Percentiles rank a stretch among this genome's conserved stretches.
These are phyloP conservation scores for Chelidonichthys spinosus DNA, from an alignment of 2,797 vertebrate species.

Conservation along the genomic window DNA sequence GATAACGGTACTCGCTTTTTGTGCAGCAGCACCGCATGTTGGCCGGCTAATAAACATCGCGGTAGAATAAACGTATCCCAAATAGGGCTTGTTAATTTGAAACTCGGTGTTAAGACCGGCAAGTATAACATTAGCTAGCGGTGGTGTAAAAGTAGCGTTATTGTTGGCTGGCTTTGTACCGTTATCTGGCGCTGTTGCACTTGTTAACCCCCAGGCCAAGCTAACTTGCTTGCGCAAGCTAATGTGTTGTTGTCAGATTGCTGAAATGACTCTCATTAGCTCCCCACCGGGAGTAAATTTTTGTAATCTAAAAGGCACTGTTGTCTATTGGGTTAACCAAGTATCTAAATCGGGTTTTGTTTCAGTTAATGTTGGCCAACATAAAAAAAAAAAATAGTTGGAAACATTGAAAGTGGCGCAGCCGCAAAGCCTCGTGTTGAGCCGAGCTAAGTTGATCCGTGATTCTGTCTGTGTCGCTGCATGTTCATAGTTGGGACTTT, in stretches of 20 bases:
- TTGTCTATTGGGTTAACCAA: fast-evolving
- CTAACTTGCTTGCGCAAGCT: conserved; percentile 18
- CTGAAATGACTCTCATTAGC: fast-evolving
- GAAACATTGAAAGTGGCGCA: conserved; percentile 11
- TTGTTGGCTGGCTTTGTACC: conserved; percentile 6
- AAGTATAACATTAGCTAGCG: background rate
- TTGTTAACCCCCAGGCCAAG: conserved; percentile 42
- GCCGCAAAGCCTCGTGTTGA: conserved; percentile 65
- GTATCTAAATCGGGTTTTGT: background rate
- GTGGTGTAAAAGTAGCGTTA: background rate
- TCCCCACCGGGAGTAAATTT: fast-evolving
- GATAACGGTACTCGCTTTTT: conserved; percentile 34
- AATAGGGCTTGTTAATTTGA: fast-evolving
- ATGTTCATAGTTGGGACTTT: background rate
- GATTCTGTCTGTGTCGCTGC: background rate
- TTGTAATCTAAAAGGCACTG: fast-evolving
- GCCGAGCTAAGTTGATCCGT: background rate
- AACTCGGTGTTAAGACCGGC: fast-evolving
- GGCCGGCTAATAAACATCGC: fast-evolving
- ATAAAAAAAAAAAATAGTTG: background rate
- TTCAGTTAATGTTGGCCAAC: background rate
- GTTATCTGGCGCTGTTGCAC: conserved; percentile 7
- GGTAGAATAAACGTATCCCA: fast-evolving
- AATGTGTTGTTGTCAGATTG: background rate
- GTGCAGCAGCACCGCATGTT: background rate